Conservation (phyloP, 2,888 invertebrate species). For the Cremastobaeus sp. region DNA sequence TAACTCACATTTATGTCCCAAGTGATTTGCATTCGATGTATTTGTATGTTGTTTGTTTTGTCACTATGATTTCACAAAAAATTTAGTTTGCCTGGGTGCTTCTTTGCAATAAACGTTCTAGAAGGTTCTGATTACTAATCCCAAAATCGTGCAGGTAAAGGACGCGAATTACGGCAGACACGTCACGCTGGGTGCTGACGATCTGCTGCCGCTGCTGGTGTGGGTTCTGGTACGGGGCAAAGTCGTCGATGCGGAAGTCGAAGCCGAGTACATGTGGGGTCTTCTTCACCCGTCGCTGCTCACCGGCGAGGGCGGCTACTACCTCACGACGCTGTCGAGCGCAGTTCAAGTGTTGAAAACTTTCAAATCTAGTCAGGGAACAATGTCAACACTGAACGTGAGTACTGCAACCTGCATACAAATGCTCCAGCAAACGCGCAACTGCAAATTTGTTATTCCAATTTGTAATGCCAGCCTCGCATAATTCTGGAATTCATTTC, state of each 20-base stretch:
- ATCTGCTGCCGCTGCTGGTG: conserved; percentile 93
- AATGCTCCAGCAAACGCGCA: conserved; percentile 18
- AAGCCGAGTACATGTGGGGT: conserved; percentile 97
- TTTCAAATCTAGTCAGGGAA: conserved; percentile 76
- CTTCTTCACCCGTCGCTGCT: conserved; percentile 93
- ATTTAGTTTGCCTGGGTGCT: too few relatives aligned
- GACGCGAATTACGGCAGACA: conserved; percentile 81
- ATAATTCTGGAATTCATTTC: conserved; percentile 3
- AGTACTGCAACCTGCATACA: conserved; percentile 57
- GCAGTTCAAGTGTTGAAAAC: conserved; percentile 93
- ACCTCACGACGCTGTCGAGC: conserved; percentile 94
- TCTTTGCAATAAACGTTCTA: too few relatives aligned
- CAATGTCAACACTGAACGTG: conserved; percentile 76
- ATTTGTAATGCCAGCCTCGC: conserved; percentile 23
- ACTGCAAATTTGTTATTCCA: conserved; percentile 26
- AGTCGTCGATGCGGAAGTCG: conserved; percentile 94
- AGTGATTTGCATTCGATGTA: too few relatives aligned
- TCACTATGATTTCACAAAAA: too few relatives aligned
- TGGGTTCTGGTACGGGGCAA: conserved; percentile 94
- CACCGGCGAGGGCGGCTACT: conserved; percentile 96
- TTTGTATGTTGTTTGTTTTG: too few relatives aligned
- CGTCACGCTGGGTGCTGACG: conserved; percentile 87
- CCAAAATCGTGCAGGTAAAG: conserved; percentile 83
- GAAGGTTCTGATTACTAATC: too few relatives aligned
- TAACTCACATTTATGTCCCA: too few relatives aligned